A percentile compares a stretch with the other conserved stretches of the same genome.
These are phyloP conservation scores for Drosophila pallidifrons DNA, from an alignment of 1,140 invertebrate species.

Conservation along the genomic window DNA sequence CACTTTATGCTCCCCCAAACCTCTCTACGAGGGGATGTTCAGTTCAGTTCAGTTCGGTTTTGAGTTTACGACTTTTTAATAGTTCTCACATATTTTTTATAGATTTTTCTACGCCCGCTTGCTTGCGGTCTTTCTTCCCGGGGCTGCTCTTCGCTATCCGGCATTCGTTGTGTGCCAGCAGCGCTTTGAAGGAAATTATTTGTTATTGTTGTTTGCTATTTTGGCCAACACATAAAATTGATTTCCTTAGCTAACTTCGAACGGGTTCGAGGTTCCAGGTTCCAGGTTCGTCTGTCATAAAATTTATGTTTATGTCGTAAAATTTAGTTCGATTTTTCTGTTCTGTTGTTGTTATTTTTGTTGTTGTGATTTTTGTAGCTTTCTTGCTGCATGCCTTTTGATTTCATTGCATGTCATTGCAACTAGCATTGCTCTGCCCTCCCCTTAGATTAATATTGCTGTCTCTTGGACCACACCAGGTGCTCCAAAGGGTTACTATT, in stretches of 20 bases:
- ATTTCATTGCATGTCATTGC: conserved; percentile 57
- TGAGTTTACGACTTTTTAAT: conserved; percentile 84
- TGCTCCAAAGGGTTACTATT: conserved; percentile 41
- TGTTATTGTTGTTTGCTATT: conserved; percentile 67
- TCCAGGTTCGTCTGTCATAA: conserved; percentile 67
- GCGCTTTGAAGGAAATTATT: conserved; percentile 63
- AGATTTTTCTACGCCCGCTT: conserved; percentile 65
- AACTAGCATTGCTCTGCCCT: background rate
- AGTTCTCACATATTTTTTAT: conserved; percentile 84
- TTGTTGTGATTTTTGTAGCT: conserved; percentile 54
- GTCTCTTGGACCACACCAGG: conserved; percentile 44
- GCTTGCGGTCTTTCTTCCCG: conserved; percentile 38
- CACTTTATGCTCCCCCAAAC: conserved; percentile 44
- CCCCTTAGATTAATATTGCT: background rate
- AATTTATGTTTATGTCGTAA: conserved; percentile 84
- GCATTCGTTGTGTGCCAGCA: conserved; percentile 7
- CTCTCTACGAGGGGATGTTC: conserved; percentile 31
- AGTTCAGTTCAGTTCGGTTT: conserved; percentile 26
- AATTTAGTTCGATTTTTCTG: conserved; percentile 77
- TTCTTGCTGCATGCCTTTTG: conserved; percentile 53
- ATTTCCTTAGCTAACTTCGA: conserved; percentile 65
- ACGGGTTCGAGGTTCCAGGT: background rate
- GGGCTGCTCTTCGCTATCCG: background rate
- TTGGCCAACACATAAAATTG: conserved; percentile 83
- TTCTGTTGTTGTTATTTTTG: too few species aligned